Evolutionary conservation across 1,140 invertebrate genomes (phyloP).

Genomic region (Lamellibrachia luymesi): DNA sequence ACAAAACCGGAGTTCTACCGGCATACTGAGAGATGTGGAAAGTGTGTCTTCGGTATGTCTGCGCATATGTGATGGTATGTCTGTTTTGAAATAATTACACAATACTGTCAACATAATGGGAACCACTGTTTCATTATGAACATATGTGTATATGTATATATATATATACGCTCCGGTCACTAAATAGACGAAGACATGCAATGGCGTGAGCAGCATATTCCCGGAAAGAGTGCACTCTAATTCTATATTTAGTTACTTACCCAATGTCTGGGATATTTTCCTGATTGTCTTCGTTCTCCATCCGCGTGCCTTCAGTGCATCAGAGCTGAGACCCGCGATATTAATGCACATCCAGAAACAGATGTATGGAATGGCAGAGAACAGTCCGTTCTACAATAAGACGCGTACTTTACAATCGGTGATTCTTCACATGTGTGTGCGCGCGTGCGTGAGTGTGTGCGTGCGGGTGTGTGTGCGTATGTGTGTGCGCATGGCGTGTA

Average conservation of each 20-base stretch:
- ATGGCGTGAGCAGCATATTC: background rate
- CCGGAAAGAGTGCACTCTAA: background rate
- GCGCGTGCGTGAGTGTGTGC: background rate
- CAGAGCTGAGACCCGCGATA: slow-evolving; percentile 46
- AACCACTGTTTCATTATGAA: background rate
- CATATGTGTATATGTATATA: background rate
- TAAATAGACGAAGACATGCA: background rate
- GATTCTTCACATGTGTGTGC: background rate
- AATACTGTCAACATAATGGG: too few species aligned
- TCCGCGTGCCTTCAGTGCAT: slow-evolving; percentile 39
- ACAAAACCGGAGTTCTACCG: too few species aligned
- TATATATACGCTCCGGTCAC: background rate
- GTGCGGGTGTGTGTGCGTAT: background rate
- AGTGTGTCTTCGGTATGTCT: too few species aligned
- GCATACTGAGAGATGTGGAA: too few species aligned
- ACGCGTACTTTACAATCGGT: background rate
- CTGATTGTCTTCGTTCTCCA: slow-evolving; percentile 41
- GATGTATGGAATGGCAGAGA: slow-evolving; percentile 56
- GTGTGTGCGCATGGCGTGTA: too few species aligned
- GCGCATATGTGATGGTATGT: too few species aligned
- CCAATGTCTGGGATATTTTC: slow-evolving; percentile 47
- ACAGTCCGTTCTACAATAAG: slow-evolving; percentile 50
- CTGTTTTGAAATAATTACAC: too few species aligned
- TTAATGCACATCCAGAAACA: slow-evolving; percentile 51
- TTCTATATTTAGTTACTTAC: slow-evolving; percentile 31